Evolutionary conservation across 2,888 invertebrate genomes (phyloP).

Genomic region (Caenorhabditis uteleia): DNA sequence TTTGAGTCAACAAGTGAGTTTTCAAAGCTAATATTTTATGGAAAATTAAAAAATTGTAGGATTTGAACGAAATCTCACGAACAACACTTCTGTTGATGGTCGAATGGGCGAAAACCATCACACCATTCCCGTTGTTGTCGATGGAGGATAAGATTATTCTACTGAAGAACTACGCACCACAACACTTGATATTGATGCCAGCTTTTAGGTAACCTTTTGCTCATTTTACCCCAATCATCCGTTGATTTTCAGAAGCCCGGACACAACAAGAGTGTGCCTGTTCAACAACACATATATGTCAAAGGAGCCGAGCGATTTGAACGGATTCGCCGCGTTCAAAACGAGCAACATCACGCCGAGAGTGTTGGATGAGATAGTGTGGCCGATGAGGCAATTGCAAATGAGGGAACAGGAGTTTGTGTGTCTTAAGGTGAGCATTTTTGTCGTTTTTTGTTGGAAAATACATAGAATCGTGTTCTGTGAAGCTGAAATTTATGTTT

Average conservation of each 20-base stretch:
- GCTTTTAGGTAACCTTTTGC: no score
- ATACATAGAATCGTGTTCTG: no score
- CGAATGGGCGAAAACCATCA: constrained; percentile 66
- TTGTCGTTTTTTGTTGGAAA: background rate
- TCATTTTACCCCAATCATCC: background rate
- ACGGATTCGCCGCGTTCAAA: constrained; percentile 68
- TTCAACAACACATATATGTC: constrained; percentile 68
- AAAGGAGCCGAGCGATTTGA: constrained; percentile 55
- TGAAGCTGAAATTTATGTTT: no score
- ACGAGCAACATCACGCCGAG: constrained; percentile 64
- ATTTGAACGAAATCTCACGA: constrained; percentile 66
- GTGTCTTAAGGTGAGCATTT: constrained; percentile 79
- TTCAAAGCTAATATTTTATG: background rate
- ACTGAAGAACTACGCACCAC: constrained; percentile 69
- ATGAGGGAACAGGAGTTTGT: constrained; percentile 98
- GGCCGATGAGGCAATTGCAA: constrained; percentile 90
- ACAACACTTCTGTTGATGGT: constrained; percentile 68
- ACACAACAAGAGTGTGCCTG: constrained; percentile 60
- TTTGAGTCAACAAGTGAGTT: no score
- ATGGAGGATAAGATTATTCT: constrained; percentile 67
- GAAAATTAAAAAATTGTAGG: constrained; percentile 18
- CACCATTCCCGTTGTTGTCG: constrained; percentile 64
- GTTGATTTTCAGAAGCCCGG: constrained; percentile 58
- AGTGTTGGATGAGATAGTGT: constrained; percentile 83
- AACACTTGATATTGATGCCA: constrained; percentile 69